Conservation (phyloP, 2,113 vertebrate species). For the Neogobius melanostomus region DNA sequence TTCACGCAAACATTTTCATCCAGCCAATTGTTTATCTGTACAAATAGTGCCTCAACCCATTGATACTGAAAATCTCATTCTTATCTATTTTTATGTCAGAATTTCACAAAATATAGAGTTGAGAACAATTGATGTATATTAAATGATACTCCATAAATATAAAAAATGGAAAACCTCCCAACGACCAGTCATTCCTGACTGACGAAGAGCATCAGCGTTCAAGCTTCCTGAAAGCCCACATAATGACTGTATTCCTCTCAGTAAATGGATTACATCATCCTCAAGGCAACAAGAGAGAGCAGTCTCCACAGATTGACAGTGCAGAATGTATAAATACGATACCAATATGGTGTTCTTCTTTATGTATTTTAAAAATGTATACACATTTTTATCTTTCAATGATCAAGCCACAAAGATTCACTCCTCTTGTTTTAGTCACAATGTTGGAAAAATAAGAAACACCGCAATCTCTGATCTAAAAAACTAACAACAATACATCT, state of each 20-base stretch:
- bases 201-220: constrained; percentile 15
- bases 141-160: neutral
- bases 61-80: no score
- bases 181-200: constrained; percentile 9
- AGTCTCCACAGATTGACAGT: neutral
- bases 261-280: constrained; percentile 40
- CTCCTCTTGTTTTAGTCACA: neutral
- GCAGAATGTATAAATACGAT: neutral
- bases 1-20: no score
- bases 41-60: no score
- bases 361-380: constrained; percentile 2
- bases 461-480: neutral
- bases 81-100: no score
- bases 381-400: neutral
- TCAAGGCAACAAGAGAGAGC: neutral
- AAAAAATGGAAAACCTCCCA: neutral
- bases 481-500: no score
- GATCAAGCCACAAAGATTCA: neutral
- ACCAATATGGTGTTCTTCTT: neutral
- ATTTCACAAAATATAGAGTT: neutral
- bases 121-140: neutral
- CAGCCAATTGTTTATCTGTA: no score
- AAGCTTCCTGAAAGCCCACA: constrained; percentile 40
- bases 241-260: constrained; percentile 8
- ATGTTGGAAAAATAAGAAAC: neutral